These are phyloP conservation scores for Gryllus bimaculatus DNA, from an alignment of 1,140 invertebrate genomes.

Conservation along the genomic window DNA sequence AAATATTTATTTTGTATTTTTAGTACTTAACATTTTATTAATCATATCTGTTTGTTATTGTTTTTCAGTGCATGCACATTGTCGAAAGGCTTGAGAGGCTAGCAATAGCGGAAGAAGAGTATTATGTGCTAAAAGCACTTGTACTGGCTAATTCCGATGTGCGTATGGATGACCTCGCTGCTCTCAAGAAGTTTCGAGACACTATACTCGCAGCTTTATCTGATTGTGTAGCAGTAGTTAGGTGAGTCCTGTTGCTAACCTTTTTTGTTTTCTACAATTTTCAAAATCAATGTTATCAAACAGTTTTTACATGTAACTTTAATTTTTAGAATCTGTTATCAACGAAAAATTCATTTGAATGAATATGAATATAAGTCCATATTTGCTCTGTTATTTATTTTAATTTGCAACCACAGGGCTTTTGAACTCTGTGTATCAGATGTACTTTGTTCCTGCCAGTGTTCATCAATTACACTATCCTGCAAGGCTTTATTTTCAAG, in stretches of 20 bases:
- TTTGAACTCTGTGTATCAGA: no score
- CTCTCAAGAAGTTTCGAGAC: conserved; percentile 78
- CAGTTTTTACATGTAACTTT: not conserved
- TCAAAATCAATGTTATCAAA: no score
- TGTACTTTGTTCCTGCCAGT: no score
- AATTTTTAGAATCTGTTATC: not conserved
- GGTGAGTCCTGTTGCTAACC: conserved; percentile 35
- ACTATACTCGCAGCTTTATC: conserved; percentile 74
- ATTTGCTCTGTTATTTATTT: not conserved
- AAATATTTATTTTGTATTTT: no score
- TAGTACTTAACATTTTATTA: no score
- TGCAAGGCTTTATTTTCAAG: no score
- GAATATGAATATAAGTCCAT: not conserved
- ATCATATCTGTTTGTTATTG: not conserved
- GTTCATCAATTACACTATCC: no score
- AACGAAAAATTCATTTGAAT: not conserved
- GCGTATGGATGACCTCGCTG: conserved; percentile 71
- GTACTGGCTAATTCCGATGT: conserved; percentile 88
- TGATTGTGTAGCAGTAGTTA: conserved; percentile 71
- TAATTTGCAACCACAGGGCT: no score
- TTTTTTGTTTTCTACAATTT: not conserved
- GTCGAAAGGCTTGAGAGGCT: conserved; percentile 76
- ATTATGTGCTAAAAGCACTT: conserved; percentile 84
- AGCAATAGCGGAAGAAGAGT: conserved; percentile 79
- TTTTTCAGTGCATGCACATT: conserved; percentile 65